These are phyloP conservation scores for Laupala kohalensis DNA, from an alignment of 1,140 invertebrate genomes.

Conservation along the genomic window DNA sequence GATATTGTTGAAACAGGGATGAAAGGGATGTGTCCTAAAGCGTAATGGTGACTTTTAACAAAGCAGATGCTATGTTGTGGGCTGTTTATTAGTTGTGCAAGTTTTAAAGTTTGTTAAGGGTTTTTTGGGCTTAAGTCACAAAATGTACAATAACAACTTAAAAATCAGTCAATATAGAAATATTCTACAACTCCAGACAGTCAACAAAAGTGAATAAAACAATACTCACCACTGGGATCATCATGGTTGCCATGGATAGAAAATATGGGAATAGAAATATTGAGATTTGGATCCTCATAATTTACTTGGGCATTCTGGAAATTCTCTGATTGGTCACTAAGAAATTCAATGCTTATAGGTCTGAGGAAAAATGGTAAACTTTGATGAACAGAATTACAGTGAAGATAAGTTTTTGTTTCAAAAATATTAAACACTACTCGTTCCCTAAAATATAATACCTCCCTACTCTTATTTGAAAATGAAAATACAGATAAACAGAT, in stretches of 20 bases:
- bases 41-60: no score
- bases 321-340: constrained; percentile 54
- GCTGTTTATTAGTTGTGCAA: no score
- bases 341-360: constrained; percentile 50
- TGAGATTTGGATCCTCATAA: constrained; percentile 90
- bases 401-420: no score
- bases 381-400: no score
- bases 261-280: constrained; percentile 78
- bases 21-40: no score
- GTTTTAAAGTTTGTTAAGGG: background rate
- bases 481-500: no score
- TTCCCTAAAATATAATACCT: no score
- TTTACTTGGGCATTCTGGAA: constrained; percentile 61
- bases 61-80: no score
- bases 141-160: background rate
- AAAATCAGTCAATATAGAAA: background rate
- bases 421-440: no score
- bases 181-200: background rate
- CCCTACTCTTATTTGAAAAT: no score
- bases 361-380: constrained; percentile 31
- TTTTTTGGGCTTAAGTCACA: background rate
- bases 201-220: background rate
- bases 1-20: no score
- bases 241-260: constrained; percentile 94
- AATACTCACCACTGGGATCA: constrained; percentile 69